Evolutionary conservation across 2,888 invertebrate species (phyloP).

Genomic region (Amphipoea lucens): DNA sequence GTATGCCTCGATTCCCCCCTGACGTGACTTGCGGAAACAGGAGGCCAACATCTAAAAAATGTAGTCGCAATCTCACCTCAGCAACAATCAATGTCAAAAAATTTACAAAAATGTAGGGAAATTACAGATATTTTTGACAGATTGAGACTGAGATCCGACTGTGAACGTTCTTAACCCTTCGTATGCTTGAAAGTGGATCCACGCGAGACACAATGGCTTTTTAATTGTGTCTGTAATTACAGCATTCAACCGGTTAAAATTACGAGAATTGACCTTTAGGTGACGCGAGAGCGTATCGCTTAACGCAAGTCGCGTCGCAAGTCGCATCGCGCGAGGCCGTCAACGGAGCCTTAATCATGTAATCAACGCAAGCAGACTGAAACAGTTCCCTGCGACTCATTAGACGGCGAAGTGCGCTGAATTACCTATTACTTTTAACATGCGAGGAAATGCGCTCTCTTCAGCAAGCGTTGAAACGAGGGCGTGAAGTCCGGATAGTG

Average conservation of each 20-base stretch:
- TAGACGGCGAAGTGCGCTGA: conserved; percentile 51
- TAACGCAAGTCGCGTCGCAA: not conserved
- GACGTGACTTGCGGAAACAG: not conserved
- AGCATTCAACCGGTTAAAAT: not conserved
- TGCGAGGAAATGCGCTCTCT: conserved; percentile 50
- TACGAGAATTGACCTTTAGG: not conserved
- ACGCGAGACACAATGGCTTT: too few species aligned
- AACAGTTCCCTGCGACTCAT: conserved; percentile 52
- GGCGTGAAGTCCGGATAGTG: conserved; percentile 31
- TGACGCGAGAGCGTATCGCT: not conserved
- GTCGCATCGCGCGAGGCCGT: not conserved
- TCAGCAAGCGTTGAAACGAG: conserved; percentile 28
- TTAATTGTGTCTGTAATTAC: too few species aligned
- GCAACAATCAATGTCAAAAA: not conserved
- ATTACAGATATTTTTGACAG: not conserved
- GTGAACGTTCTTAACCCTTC: not conserved
- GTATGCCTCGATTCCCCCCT: not conserved
- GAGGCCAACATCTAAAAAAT: too few species aligned
- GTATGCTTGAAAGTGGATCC: too few species aligned
- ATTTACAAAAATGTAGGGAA: not conserved
- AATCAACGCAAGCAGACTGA: conserved; percentile 49
- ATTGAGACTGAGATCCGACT: not conserved
- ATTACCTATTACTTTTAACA: conserved; percentile 66
- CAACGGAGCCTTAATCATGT: conserved; percentile 32
- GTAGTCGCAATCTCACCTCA: not conserved